Evolutionary conservation across 2,888 invertebrate species (phyloP).

Genomic region (Branchinecta sandiegonensis): DNA sequence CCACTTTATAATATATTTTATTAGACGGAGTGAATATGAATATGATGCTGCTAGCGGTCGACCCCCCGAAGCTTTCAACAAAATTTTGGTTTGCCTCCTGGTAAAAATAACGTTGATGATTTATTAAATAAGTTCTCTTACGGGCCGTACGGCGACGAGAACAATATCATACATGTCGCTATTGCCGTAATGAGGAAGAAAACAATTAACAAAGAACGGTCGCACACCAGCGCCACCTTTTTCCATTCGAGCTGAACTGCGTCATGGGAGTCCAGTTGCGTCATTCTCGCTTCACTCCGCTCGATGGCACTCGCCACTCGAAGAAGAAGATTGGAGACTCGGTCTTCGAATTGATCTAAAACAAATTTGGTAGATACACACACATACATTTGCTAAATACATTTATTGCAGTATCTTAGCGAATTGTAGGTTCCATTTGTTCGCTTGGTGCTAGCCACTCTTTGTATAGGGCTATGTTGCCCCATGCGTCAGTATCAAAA

Average conservation of each 20-base stretch:
- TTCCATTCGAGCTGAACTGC: slow-evolving; percentile 72
- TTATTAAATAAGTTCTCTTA: slow-evolving; percentile 21
- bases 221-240: slow-evolving; percentile 63
- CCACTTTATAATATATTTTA: too few species aligned
- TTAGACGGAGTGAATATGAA: too few species aligned
- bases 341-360: slow-evolving; percentile 43
- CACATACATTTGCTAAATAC: too few species aligned
- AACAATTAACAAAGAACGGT: slow-evolving; percentile 42
- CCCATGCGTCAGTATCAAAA: too few species aligned
- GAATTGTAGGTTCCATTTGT: too few species aligned
- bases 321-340: slow-evolving; percentile 50
- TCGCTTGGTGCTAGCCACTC: too few species aligned
- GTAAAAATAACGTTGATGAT: background rate
- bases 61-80: too few species aligned
- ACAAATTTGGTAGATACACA: background rate
- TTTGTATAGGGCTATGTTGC: too few species aligned
- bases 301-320: slow-evolving; percentile 61
- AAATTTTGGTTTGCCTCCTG: too few species aligned
- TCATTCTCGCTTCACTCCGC: slow-evolving; percentile 58
- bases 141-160: slow-evolving; percentile 47
- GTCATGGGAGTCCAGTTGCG: slow-evolving; percentile 62
- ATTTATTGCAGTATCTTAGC: too few species aligned
- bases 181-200: slow-evolving; percentile 60
- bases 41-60: too few species aligned
- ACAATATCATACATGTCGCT: slow-evolving; percentile 62